A percentile compares a stretch with the other conserved stretches of the same genome.
Conservation (phyloP, 2,113 vertebrate genomes). For the Tachysurus vachellii region DNA sequence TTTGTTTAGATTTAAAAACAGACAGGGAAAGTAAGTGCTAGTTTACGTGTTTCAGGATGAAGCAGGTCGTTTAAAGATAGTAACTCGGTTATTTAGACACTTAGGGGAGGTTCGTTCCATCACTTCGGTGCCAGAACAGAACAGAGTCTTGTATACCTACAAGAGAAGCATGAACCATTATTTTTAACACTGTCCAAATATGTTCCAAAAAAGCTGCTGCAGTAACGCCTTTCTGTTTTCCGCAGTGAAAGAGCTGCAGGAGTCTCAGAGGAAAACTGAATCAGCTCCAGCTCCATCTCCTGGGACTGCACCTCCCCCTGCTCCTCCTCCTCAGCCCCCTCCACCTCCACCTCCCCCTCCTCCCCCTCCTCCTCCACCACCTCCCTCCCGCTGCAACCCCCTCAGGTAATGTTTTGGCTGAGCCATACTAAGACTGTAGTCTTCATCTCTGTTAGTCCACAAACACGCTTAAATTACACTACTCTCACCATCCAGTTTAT, state of each 20-base stretch:
- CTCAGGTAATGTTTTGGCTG: slow-evolving; percentile 68
- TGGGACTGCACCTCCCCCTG: slow-evolving; percentile 67
- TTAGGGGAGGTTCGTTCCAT: too few species aligned
- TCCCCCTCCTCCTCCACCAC: slow-evolving; percentile 71
- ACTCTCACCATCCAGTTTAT: neutral
- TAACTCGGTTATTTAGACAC: too few species aligned
- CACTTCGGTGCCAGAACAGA: too few species aligned
- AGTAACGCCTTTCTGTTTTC: slow-evolving; percentile 32
- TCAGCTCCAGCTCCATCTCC: slow-evolving; percentile 55
- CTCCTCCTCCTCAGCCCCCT: slow-evolving; percentile 69
- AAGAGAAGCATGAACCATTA: neutral
- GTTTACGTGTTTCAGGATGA: too few species aligned
- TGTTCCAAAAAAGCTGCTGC: neutral
- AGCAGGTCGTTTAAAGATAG: too few species aligned
- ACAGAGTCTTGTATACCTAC: neutral
- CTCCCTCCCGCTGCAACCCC: slow-evolving; percentile 77
- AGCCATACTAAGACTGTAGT: neutral
- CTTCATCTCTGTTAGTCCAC: neutral
- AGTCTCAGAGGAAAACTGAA: slow-evolving; percentile 56
- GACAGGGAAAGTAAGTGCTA: too few species aligned
- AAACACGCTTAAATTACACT: slow-evolving; percentile 1
- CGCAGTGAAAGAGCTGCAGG: slow-evolving; percentile 70
- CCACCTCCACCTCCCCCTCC: slow-evolving; percentile 72
- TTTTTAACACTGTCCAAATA: neutral
- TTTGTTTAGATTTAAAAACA: too few species aligned